Conservation (phyloP, 2,113 vertebrate species). For the Cranoglanis bouderius region DNA sequence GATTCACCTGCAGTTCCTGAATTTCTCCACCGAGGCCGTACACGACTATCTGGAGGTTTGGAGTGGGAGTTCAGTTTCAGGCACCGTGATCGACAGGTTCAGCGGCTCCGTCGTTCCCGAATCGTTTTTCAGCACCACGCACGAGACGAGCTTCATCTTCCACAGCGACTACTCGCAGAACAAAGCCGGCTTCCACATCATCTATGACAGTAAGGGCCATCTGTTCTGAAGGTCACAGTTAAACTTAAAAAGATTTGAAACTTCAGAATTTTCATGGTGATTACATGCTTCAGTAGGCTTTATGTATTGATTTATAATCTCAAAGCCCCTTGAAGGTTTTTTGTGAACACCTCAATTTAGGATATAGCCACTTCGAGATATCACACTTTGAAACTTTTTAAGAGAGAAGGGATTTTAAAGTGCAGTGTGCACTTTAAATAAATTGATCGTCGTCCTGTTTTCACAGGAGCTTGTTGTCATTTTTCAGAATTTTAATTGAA, state of each 20-base stretch:
- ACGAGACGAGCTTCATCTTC: slow-evolving; percentile 95
- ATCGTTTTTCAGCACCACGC: slow-evolving; percentile 93
- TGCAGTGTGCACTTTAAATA: background rate
- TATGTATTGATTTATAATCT: background rate
- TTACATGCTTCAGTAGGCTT: background rate
- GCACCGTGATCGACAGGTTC: slow-evolving; percentile 89
- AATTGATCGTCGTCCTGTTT: background rate
- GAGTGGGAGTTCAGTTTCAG: slow-evolving; percentile 85
- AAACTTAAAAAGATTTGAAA: background rate
- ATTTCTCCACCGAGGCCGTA: slow-evolving; percentile 97
- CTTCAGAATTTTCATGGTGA: background rate
- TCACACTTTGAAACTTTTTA: background rate
- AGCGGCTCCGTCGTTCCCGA: slow-evolving; percentile 87
- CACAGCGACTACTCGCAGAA: slow-evolving; percentile 98
- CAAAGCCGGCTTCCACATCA: slow-evolving; percentile 91
- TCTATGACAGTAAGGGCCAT: slow-evolving; percentile 86
- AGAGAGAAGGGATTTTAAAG: background rate
- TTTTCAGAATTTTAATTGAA: background rate
- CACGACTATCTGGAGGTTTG: slow-evolving; percentile 96
- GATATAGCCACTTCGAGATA: background rate
- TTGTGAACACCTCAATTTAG: background rate
- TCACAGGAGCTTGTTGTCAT: background rate
- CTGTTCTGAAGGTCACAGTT: background rate
- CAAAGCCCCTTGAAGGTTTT: background rate
- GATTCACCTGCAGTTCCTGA: slow-evolving; percentile 93